A percentile compares a stretch with the other conserved stretches of the same genome.
Conservation (phyloP, 2,113 vertebrate genomes). For the Myrmecophaga tridactyla region DNA sequence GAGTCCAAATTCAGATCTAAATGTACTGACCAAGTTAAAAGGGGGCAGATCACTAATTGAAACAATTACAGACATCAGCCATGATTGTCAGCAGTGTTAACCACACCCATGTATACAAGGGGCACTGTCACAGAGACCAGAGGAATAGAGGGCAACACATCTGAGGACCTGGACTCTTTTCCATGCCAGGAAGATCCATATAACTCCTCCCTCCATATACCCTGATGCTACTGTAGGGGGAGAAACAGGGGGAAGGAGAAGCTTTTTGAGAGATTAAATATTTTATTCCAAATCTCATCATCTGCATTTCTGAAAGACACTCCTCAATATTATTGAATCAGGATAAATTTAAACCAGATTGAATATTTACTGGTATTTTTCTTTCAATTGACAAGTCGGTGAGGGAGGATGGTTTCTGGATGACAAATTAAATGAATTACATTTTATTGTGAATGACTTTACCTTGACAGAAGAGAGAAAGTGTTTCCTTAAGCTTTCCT, state of each 20-base stretch:
- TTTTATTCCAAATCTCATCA: conserved; percentile 27
- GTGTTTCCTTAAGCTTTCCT: background rate
- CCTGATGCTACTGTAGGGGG: background rate
- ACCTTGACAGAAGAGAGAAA: background rate
- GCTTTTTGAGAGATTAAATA: background rate
- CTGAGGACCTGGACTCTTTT: background rate
- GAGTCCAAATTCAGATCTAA: background rate
- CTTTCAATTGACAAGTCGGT: background rate
- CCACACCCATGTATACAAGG: background rate
- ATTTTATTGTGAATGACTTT: conserved; percentile 18
- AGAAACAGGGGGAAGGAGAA: background rate
- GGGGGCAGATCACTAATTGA: background rate
- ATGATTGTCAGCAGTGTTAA: background rate
- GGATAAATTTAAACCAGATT: background rate
- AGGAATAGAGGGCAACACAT: background rate
- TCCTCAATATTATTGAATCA: background rate
- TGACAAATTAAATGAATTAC: background rate
- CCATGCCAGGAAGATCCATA: background rate
- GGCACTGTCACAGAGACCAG: background rate
- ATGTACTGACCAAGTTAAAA: background rate
- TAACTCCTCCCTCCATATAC: background rate
- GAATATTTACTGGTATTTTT: background rate
- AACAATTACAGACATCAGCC: background rate
- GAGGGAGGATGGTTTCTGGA: background rate
- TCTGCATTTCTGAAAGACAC: background rate